Percentiles rank a stretch among this genome's conserved stretches.
These are phyloP conservation scores for Eulemur rubriventer DNA, from an alignment of 2,797 vertebrate species.

Conservation along the genomic window DNA sequence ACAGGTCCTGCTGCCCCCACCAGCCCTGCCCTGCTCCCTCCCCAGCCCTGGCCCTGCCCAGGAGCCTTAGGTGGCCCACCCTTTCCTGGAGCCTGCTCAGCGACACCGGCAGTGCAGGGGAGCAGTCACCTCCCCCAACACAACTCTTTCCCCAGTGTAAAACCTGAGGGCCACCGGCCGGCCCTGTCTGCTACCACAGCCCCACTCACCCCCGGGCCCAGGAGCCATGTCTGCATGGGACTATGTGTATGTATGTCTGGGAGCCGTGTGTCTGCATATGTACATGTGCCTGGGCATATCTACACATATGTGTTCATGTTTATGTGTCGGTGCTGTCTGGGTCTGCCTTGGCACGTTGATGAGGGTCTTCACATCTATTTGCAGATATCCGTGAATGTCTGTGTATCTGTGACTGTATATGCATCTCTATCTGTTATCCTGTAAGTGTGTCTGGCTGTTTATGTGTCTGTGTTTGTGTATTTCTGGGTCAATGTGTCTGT, in stretches of 20 bases:
- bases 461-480: neutral
- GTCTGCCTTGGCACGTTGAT: neutral
- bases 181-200: neutral
- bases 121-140: neutral
- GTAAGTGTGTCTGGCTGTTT: neutral
- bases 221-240: accelerated
- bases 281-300: accelerated
- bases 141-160: neutral
- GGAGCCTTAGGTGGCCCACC: neutral
- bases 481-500: neutral
- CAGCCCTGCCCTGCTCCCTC: neutral
- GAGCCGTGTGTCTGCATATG: neutral
- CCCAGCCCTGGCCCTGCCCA: neutral
- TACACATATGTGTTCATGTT: neutral
- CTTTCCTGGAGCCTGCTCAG: neutral
- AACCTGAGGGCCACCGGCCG: neutral
- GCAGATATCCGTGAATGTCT: neutral
- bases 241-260: neutral
- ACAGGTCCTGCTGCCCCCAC: neutral
- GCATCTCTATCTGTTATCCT: neutral
- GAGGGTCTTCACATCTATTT: neutral
- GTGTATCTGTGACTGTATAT: neutral
- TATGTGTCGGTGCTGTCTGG: accelerated
- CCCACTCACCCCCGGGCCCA: neutral
- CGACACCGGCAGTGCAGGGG: accelerated